phyloP scores from a whole-genome alignment of 2,888 invertebrate species.

The Automeris io region DNA sequence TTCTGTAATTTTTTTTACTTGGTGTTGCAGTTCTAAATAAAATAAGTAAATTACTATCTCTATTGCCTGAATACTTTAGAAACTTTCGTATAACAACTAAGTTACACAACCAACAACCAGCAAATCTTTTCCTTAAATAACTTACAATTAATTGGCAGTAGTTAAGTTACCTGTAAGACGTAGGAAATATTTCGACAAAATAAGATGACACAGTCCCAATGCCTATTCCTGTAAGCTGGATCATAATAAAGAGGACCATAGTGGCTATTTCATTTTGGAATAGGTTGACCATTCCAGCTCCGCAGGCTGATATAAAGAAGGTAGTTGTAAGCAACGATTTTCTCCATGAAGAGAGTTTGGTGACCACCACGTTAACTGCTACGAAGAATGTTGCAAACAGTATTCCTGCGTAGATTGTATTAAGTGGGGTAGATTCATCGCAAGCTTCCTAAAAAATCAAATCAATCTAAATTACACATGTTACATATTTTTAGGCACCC shows the following conservation, averaged over 20 bases:
- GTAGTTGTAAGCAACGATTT: conserved; percentile 56
- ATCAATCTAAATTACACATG: not conserved
- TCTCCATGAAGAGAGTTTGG: conserved; percentile 63
- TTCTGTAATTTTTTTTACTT: no score
- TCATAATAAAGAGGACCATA: conserved; percentile 35
- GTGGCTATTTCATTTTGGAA: conserved; percentile 28
- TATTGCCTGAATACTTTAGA: no score
- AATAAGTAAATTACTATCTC: no score
- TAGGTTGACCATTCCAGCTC: conserved; percentile 71
- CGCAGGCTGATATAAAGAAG: conserved; percentile 64
- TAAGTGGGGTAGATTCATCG: conserved; percentile 6
- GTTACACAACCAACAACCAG: not conserved
- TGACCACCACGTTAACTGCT: conserved; percentile 60
- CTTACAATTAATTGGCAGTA: no score
- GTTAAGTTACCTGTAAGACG: conserved; percentile 37
- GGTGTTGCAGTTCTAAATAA: no score
- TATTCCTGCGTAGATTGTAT: conserved; percentile 73
- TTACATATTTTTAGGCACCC: not conserved
- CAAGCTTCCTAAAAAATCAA: conserved; percentile 44
- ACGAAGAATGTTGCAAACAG: conserved; percentile 76
- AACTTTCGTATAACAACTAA: no score
- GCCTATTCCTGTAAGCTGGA: conserved; percentile 35
- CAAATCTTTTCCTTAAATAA: no score
- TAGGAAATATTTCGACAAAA: conserved; percentile 50
- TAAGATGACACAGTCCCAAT: conserved; percentile 38